Conservation (phyloP, 37 sponge, comb jelly and placozoan genomes). For the Crambe crambe region DNA sequence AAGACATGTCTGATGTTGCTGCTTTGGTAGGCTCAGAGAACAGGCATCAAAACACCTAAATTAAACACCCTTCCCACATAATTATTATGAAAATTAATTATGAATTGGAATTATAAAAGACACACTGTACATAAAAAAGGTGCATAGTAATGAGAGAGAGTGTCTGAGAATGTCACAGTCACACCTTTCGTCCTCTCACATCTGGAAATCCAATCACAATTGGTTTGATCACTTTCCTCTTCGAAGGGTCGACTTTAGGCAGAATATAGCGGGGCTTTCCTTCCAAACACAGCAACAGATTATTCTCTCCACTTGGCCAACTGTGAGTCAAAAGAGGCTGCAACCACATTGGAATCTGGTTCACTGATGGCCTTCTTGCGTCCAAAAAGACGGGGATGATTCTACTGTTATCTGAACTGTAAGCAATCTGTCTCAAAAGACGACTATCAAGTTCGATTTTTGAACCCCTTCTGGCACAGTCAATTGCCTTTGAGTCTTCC, state of each 20-base stretch:
- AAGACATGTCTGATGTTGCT: no score
- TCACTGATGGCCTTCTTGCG: neutral
- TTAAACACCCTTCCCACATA: no score
- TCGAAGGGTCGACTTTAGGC: neutral
- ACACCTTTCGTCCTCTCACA: neutral
- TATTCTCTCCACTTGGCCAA: conserved; percentile 23
- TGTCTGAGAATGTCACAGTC: no score
- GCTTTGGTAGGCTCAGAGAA: no score
- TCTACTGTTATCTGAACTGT: neutral
- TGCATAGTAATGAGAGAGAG: no score
- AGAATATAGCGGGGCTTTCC: neutral
- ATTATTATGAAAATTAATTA: no score
- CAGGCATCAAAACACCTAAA: no score
- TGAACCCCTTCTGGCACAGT: neutral
- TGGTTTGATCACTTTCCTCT: conserved; percentile 21
- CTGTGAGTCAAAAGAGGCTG: neutral
- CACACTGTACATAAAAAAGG: neutral
- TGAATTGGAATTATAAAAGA: neutral
- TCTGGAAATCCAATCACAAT: neutral
- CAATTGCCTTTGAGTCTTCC: conserved; percentile 2
- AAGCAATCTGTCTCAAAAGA: conserved; percentile 8
- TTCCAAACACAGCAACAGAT: conserved; percentile 13
- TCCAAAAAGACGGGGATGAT: conserved; percentile 30
- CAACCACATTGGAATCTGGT: conserved; percentile 21
- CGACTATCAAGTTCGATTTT: conserved; percentile 15